Percentiles rank a stretch among this genome's conserved stretches.
Evolutionary conservation across 23 tunicate species (phyloP).

Genomic region (Ciona savignyi): DNA sequence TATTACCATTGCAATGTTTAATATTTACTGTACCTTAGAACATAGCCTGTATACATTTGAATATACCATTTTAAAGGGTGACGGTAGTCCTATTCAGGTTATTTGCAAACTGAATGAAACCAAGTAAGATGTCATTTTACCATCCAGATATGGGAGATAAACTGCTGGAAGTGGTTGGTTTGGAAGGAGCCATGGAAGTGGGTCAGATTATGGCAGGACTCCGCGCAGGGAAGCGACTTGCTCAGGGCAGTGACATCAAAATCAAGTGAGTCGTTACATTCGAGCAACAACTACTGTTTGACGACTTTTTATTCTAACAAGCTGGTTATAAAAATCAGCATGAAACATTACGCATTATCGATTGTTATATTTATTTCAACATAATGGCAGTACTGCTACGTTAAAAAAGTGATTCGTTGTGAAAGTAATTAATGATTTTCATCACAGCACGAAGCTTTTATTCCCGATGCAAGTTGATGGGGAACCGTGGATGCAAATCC

Average conservation of each 20-base stretch:
- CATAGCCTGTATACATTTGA: too few species aligned
- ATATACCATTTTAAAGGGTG: too few species aligned
- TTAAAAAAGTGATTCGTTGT: too few species aligned
- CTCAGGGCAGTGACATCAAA: constrained; percentile 69
- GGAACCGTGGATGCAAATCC: constrained; percentile 91
- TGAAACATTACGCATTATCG: neutral
- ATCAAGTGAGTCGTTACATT: constrained; percentile 51
- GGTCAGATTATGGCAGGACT: constrained; percentile 81
- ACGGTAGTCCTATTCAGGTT: too few species aligned
- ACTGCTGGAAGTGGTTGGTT: constrained; percentile 58
- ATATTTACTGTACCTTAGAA: too few species aligned
- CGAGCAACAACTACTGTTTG: too few species aligned
- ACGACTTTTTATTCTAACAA: neutral
- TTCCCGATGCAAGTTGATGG: constrained; percentile 93
- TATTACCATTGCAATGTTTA: too few species aligned
- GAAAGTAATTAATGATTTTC: constrained; percentile 5
- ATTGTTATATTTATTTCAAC: neutral
- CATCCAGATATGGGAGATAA: constrained; percentile 72
- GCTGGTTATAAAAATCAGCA: neutral
- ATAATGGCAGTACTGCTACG: too few species aligned
- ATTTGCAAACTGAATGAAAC: too few species aligned
- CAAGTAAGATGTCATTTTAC: too few species aligned
- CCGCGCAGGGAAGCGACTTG: constrained; percentile 63
- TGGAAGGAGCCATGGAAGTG: constrained; percentile 86
- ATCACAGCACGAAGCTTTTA: constrained; percentile 37